These are phyloP conservation scores for Cheirogaleus major DNA, from an alignment of 2,797 vertebrate genomes.

Conservation along the genomic window DNA sequence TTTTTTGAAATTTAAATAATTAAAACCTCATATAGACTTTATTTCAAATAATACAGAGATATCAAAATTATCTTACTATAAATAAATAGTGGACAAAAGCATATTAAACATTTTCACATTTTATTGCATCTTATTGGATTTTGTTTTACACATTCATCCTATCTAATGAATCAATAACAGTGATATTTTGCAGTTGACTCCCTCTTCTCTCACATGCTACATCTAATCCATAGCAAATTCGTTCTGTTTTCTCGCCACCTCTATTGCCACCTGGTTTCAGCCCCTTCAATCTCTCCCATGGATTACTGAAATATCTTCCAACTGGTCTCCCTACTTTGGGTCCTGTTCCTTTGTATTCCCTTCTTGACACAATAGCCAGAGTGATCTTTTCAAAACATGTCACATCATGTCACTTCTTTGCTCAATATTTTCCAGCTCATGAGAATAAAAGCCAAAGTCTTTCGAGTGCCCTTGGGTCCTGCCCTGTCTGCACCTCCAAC, in stretches of 20 bases:
- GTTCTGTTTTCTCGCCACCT: neutral
- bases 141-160: neutral
- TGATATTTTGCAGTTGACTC: neutral
- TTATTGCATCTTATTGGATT: neutral
- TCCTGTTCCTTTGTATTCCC: neutral
- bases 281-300: neutral
- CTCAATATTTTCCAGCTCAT: neutral
- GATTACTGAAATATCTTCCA: neutral
- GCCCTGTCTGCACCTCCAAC: fast-evolving
- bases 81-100: neutral
- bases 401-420: neutral
- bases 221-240: neutral
- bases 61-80: neutral
- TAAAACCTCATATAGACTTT: neutral
- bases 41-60: neutral
- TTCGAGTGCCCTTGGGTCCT: neutral
- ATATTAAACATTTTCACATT: neutral
- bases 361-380: neutral
- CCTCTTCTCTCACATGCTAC: neutral
- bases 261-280: neutral
- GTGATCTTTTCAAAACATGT: neutral
- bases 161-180: neutral
- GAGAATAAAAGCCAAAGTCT: neutral
- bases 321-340: neutral
- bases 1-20: neutral